Conservation (phyloP, 2,888 invertebrate genomes). For the Leucania comma region DNA sequence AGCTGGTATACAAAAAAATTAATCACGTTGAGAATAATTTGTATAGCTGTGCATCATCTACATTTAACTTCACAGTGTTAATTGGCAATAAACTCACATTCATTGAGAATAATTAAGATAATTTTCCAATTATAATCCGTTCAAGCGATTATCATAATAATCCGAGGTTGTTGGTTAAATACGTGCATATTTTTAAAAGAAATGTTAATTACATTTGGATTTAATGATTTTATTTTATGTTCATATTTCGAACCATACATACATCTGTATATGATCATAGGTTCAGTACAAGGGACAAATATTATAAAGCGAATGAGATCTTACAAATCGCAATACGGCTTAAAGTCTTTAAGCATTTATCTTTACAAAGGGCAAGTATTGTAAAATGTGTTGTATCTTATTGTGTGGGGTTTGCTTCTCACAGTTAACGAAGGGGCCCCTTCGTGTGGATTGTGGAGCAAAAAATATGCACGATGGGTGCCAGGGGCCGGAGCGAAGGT, state of each 20-base stretch:
- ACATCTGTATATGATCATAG: constrained; percentile 22
- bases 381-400: constrained; percentile 46
- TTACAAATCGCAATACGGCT: constrained; percentile 19
- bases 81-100: constrained; percentile 53
- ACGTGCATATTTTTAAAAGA: constrained; percentile 40
- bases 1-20: constrained; percentile 21
- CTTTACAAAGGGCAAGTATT: constrained; percentile 38
- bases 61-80: constrained; percentile 42
- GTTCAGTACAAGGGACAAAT: constrained; percentile 2
- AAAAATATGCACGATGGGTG: constrained; percentile 85
- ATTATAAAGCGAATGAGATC: constrained; percentile 24
- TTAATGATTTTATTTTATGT: constrained; percentile 22
- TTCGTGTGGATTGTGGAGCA: constrained; percentile 78
- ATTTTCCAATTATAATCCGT: constrained; percentile 61
- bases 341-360: constrained; percentile 28
- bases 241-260: constrained; percentile 1
- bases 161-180: constrained; percentile 36
- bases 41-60: constrained; percentile 19
- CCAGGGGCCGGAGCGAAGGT: constrained; percentile 65
- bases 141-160: constrained; percentile 47
- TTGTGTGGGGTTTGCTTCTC: constrained; percentile 60
- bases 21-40: constrained; percentile 36
- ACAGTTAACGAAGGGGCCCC: constrained; percentile 68
- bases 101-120: constrained; percentile 52
- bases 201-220: constrained; percentile 28